Evolutionary conservation across 1,140 invertebrate genomes (phyloP), one percentile per base, ranked within the genome.

Genomic region (Phymastichus coffea): DNA sequence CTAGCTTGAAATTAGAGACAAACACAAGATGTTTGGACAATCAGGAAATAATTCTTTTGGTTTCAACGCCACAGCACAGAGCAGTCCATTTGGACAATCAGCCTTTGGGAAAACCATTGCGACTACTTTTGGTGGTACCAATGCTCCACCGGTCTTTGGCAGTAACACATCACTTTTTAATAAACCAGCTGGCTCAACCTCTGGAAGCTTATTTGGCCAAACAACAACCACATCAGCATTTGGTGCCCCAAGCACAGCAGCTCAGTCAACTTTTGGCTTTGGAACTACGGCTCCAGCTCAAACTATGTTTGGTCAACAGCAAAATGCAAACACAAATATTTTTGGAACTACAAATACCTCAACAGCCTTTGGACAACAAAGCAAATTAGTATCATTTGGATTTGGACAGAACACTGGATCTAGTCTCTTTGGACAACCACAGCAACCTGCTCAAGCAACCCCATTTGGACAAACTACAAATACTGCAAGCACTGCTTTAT

Each of bases 381-480:
- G 79, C 46, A 87, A 85, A 65, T 78, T 85, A 7, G 64, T 80
- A 23, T 80, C 80, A 9, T 85, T 86, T 68, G 80, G 80, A 38
- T 87, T 86, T 69, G 78, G 80, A 1, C 66, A 78, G 3, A 74
- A 80, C 26, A 75, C 81, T 9, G 73, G 79, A 2, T 72, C 74
- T 4, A 78, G 80, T n/a, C 63, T 87, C 4, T 86, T 87, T 70
- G 83, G 84, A 1, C 83, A 85, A 67, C 63, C 80, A 10, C 76
- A 73, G 54, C 80, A 72, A 61, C 70, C 67, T 17, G 69, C 53
- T 58, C 81, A 76, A 66, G 66, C 69, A 38, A 77, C 68, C 47
- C 82, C 83, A 12, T 91, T 92, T 73, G 88, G 87, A 0, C 86
- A 86, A 65, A 73, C 83, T 9, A 77, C 75, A 25, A 80, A 81